Percentiles rank a stretch among this genome's conserved stretches.
Evolutionary conservation across 2,888 invertebrate genomes (phyloP).

Genomic region (Pseudoips prasinana): DNA sequence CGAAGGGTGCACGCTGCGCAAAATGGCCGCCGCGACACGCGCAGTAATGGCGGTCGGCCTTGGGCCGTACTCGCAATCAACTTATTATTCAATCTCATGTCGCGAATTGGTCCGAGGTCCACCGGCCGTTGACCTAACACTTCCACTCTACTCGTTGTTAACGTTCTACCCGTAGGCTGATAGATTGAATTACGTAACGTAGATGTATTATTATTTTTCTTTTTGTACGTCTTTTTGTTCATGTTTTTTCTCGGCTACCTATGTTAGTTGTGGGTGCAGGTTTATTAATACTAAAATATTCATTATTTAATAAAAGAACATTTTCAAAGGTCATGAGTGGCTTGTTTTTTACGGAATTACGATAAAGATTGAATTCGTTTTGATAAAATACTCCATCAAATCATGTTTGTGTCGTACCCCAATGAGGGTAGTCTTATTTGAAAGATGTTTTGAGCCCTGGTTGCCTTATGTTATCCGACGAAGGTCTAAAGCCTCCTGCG

Average conservation of each 20-base stretch:
- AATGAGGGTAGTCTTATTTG: too few relatives aligned
- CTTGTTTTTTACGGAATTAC: too few relatives aligned
- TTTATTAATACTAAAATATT: too few relatives aligned
- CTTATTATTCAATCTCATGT: conserved; percentile 82
- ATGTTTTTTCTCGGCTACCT: conserved; percentile 9
- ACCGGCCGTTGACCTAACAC: conserved; percentile 65
- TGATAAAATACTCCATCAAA: too few relatives aligned
- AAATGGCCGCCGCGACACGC: conserved; percentile 65
- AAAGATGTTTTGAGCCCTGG: too few relatives aligned
- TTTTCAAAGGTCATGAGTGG: too few relatives aligned
- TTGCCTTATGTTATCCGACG: too few relatives aligned
- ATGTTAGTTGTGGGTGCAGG: too few relatives aligned
- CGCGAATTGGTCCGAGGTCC: conserved; percentile 80
- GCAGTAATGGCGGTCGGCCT: conserved; percentile 74
- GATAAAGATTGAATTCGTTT: too few relatives aligned
- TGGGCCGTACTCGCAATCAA: conserved; percentile 74
- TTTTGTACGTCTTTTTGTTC: conserved; percentile 6
- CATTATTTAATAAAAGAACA: too few relatives aligned
- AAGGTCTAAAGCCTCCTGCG: too few relatives aligned
- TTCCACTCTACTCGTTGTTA: conserved; percentile 54
- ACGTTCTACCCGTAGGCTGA: conserved; percentile 38
- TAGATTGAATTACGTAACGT: conserved; percentile 37
- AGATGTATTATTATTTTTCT: conserved; percentile 26
- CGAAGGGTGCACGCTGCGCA: conserved; percentile 52
- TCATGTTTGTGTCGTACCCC: too few relatives aligned